A percentile compares a stretch with the other conserved stretches of the same genome.
These are phyloP conservation scores for Dermatophagoides farinae DNA, from an alignment of 1,140 invertebrate species.

Conservation along the genomic window DNA sequence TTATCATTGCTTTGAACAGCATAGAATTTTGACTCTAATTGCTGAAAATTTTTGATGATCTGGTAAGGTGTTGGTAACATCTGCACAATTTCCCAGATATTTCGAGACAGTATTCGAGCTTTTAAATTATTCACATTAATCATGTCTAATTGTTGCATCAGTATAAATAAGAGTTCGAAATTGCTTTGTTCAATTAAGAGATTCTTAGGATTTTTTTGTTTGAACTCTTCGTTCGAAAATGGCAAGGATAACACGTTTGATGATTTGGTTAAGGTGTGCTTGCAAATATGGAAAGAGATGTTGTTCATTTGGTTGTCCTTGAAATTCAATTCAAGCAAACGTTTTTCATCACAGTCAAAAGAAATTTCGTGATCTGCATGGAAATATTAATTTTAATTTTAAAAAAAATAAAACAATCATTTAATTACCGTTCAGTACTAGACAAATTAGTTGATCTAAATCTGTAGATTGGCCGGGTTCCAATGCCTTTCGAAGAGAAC, in stretches of 20 bases:
- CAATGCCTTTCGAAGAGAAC: constrained; percentile 21
- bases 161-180: constrained; percentile 66
- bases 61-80: constrained; percentile 68
- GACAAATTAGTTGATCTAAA: neutral
- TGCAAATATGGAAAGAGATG: neutral
- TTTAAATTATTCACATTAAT: constrained; percentile 35
- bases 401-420: neutral
- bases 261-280: neutral
- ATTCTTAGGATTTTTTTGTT: constrained; percentile 56
- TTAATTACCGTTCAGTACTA: neutral
- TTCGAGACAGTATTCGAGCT: constrained; percentile 63
- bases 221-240: constrained; percentile 38
- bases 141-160: constrained; percentile 63
- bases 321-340: constrained; percentile 64
- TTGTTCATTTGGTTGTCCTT: constrained; percentile 43
- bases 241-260: neutral
- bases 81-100: constrained; percentile 81
- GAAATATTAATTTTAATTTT: neutral
- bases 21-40: neutral
- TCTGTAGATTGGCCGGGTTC: neutral
- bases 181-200: constrained; percentile 59
- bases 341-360: constrained; percentile 78
- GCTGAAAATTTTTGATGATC: constrained; percentile 49
- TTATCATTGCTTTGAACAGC: neutral
- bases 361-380: constrained; percentile 60